Evolutionary conservation across 2,797 vertebrate genomes (phyloP).

Genomic region (Mormyrus hasselquistii): DNA sequence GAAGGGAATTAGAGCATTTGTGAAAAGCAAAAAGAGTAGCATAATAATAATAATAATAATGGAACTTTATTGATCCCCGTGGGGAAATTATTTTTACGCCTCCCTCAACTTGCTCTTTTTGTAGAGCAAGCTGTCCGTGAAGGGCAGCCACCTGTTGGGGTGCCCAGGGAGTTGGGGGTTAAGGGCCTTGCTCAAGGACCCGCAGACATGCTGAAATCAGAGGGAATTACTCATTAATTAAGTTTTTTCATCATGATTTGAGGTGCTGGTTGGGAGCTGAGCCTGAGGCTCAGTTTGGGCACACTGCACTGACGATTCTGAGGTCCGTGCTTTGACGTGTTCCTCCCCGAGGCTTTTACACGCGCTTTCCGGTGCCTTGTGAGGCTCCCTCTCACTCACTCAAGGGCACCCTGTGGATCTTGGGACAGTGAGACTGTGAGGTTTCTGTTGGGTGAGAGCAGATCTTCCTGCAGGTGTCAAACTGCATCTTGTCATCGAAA

Average conservation of each 20-base stretch:
- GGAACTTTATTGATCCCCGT: no score
- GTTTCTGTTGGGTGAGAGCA: not conserved
- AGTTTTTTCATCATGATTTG: not conserved
- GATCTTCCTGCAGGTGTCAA: not conserved
- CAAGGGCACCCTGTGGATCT: not conserved
- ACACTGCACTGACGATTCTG: not conserved
- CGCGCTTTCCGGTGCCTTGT: not conserved
- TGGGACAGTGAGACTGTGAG: not conserved
- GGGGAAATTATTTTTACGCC: no score
- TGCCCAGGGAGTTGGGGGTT: no score
- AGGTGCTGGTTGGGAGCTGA: not conserved
- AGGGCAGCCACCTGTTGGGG: no score
- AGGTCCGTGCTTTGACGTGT: not conserved
- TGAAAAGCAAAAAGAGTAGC: not conserved
- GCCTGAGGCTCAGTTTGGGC: not conserved
- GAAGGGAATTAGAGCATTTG: not conserved
- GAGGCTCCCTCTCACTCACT: not conserved
- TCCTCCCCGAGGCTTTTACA: not conserved
- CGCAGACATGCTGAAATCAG: not conserved
- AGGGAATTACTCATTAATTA: not conserved
- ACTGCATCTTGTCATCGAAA: not conserved
- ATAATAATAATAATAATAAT: not conserved
- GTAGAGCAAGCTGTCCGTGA: no score
- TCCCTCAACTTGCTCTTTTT: no score
- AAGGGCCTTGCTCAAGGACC: no score